Conservation (phyloP, 2,888 invertebrate species). For the Ferdinandea cuprea region DNA sequence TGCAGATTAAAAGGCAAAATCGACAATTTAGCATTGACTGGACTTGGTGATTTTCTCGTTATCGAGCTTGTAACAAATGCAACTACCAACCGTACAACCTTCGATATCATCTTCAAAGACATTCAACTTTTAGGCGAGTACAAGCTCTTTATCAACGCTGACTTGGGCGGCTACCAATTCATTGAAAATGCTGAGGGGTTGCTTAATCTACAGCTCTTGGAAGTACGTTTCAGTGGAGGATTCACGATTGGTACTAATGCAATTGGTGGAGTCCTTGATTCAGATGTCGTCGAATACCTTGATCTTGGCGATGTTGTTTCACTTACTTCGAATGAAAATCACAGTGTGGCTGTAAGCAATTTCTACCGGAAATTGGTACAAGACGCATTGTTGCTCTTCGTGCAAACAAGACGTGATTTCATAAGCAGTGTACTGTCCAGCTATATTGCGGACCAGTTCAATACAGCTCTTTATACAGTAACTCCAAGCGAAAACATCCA, state of each 20-base stretch:
- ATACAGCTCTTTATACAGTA: slow-evolving; percentile 9
- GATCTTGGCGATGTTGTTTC: slow-evolving; percentile 75
- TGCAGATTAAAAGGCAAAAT: slow-evolving; percentile 75
- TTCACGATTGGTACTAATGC: slow-evolving; percentile 16
- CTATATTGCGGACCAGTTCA: slow-evolving; percentile 2
- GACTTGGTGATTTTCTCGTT: slow-evolving; percentile 75
- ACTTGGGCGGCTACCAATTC: slow-evolving; percentile 32
- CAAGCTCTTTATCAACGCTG: slow-evolving; percentile 25
- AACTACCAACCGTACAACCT: slow-evolving; percentile 68
- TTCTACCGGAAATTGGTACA: slow-evolving; percentile 68
- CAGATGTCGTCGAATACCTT: slow-evolving; percentile 74
- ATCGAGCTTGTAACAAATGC: slow-evolving; percentile 74
- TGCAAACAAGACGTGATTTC: slow-evolving; percentile 3
- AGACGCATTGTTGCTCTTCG: slow-evolving; percentile 51
- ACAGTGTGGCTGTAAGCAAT: slow-evolving; percentile 76
- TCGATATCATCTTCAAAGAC: slow-evolving; percentile 76
- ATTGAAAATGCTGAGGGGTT: slow-evolving; percentile 12
- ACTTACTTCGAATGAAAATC: slow-evolving; percentile 76
- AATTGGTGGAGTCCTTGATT: slow-evolving; percentile 73
- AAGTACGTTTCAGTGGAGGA: slow-evolving; percentile 24
- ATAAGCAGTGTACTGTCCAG: slow-evolving; percentile 5
- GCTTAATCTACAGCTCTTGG: slow-evolving; percentile 23
- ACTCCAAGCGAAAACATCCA: slow-evolving; percentile 4
- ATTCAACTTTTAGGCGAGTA: slow-evolving; percentile 75
- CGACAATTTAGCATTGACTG: slow-evolving; percentile 76